phyloP scores from a whole-genome alignment of 2,113 vertebrate species.

The Centrocercus urophasianus region DNA sequence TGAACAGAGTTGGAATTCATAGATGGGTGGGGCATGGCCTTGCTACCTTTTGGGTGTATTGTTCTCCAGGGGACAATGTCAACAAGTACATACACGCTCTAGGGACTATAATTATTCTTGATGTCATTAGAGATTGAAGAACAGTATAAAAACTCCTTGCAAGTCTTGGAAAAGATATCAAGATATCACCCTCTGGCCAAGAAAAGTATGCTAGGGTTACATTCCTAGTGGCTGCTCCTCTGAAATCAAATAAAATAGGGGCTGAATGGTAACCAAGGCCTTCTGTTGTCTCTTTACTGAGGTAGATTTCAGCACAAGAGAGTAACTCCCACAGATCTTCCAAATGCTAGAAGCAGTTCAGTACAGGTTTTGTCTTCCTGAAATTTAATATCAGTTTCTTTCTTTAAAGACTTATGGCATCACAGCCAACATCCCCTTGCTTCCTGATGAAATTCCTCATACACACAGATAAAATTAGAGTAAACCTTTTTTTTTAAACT shows the following conservation, averaged over 20 bases:
- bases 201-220: neutral
- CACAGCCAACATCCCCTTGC: fast-evolving
- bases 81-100: neutral
- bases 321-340: neutral
- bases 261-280: neutral
- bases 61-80: neutral
- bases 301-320: neutral
- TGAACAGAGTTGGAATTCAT: neutral
- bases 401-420: fast-evolving
- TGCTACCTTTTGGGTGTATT: neutral
- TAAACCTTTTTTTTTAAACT: neutral
- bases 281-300: neutral
- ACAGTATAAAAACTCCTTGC: neutral
- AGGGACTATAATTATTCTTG: neutral
- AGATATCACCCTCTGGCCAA: neutral
- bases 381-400: neutral
- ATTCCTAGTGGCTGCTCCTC: neutral
- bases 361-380: neutral
- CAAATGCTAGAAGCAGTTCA: neutral
- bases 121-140: neutral
- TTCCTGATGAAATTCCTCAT: neutral
- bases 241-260: neutral
- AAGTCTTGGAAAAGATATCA: neutral
- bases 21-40: neutral
- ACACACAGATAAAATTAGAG: neutral